A percentile compares a stretch with the other conserved stretches of the same genome.
These are phyloP conservation scores for Dromiciops gliroides DNA, from an alignment of 2,113 vertebrate species.

Conservation along the genomic window DNA sequence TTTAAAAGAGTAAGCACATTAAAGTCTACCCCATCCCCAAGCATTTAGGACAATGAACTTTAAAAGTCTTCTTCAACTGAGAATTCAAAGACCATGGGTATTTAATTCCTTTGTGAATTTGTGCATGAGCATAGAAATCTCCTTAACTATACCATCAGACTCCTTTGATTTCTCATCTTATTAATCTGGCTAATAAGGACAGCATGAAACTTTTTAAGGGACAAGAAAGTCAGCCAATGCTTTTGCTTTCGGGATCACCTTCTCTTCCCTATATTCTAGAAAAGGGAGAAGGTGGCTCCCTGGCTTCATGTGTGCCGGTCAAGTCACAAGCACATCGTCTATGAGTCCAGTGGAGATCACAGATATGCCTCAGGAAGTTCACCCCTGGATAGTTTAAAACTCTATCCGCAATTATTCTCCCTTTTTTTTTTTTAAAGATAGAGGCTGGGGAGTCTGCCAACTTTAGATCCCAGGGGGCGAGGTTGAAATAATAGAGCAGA, in stretches of 20 bases:
- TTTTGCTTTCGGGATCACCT: background rate
- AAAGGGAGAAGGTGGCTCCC: background rate
- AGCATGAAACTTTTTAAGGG: background rate
- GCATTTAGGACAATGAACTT: slow-evolving; percentile 1
- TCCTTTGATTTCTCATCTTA: background rate
- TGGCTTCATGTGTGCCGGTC: background rate
- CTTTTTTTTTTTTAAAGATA: background rate
- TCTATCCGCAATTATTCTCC: background rate
- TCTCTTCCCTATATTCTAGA: background rate
- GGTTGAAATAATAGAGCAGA: background rate
- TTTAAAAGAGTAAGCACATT: background rate
- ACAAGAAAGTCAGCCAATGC: background rate
- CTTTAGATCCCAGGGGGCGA: background rate
- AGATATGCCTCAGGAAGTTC: background rate
- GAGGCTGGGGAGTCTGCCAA: background rate
- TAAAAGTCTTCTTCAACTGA: background rate
- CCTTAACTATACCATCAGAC: background rate
- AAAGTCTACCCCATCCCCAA: background rate
- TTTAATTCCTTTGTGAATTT: background rate
- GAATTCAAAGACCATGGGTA: background rate
- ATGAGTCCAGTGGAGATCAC: background rate
- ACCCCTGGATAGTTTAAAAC: background rate
- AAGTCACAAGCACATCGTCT: background rate
- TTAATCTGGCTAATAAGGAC: background rate
- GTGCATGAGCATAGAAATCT: background rate